phyloP scores from a whole-genome alignment of 2,797 vertebrate genomes.

The Bufotes viridis region DNA sequence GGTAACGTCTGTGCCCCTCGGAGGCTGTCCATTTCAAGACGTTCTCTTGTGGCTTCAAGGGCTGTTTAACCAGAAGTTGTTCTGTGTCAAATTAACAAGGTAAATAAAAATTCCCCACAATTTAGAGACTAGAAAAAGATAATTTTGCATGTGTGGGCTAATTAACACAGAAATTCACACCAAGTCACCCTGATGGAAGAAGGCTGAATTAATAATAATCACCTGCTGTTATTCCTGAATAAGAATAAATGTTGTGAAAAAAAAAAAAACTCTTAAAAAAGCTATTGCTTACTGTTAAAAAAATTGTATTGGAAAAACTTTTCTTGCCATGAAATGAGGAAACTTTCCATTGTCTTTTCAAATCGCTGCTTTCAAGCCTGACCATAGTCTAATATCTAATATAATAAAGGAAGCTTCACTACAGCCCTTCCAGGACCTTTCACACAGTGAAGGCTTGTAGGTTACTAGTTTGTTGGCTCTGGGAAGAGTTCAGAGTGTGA shows the following conservation, averaged over 20 bases:
- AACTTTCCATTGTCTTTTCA: too few relatives aligned
- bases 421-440: neutral
- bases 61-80: neutral
- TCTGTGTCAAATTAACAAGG: neutral
- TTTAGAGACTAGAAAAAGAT: neutral
- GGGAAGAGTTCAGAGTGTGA: too few relatives aligned
- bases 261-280: neutral
- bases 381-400: neutral
- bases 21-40: too few relatives aligned
- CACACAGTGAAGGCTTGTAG: too few relatives aligned
- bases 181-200: neutral
- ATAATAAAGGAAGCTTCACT: neutral
- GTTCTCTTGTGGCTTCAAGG: neutral
- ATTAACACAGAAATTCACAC: neutral
- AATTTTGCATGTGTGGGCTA: neutral
- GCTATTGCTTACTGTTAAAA: too few relatives aligned
- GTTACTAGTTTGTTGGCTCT: too few relatives aligned
- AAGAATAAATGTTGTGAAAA: neutral
- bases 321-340: neutral
- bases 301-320: neutral
- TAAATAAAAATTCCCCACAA: neutral
- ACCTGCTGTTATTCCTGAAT: neutral
- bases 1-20: too few relatives aligned
- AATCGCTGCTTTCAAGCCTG: neutral
- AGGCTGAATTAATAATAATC: constrained; percentile 10